Conservation (phyloP, 2,113 vertebrate genomes). For the Balaeniceps rex region DNA sequence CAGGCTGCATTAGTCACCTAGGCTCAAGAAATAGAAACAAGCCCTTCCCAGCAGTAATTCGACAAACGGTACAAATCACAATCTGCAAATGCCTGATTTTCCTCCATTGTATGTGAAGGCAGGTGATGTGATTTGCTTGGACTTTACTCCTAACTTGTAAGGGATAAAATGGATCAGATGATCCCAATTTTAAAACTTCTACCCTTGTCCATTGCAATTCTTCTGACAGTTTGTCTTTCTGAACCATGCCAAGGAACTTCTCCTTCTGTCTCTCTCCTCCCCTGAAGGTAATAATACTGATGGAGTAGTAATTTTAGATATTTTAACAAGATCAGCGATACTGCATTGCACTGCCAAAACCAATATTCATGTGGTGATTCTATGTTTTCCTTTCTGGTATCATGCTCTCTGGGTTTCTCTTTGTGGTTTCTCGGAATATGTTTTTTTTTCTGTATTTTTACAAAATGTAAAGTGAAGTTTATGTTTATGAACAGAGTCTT, state of each 20-base stretch:
- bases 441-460: not conserved
- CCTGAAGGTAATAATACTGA: constrained; percentile 3
- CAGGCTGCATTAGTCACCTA: not conserved
- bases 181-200: not conserved
- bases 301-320: not conserved
- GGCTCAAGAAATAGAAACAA: not conserved
- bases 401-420: not conserved
- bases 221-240: not conserved
- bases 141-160: not conserved
- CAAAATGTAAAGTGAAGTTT: constrained; percentile 37
- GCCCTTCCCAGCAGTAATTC: not conserved
- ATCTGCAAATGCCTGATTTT: not conserved
- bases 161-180: not conserved
- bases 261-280: not conserved
- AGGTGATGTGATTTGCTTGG: not conserved
- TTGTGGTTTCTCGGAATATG: not conserved
- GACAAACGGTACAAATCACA: not conserved
- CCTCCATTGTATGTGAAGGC: not conserved
- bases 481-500: constrained; percentile 21
- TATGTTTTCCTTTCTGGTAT: constrained; percentile 35
- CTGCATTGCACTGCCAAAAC: constrained; percentile 33
- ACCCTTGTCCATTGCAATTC: not conserved
- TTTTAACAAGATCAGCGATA: constrained; percentile 12
- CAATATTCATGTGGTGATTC: constrained; percentile 29
- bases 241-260: not conserved